phyloP scores from a whole-genome alignment of 1,140 invertebrate genomes.

The Saccostrea cuccullata region DNA sequence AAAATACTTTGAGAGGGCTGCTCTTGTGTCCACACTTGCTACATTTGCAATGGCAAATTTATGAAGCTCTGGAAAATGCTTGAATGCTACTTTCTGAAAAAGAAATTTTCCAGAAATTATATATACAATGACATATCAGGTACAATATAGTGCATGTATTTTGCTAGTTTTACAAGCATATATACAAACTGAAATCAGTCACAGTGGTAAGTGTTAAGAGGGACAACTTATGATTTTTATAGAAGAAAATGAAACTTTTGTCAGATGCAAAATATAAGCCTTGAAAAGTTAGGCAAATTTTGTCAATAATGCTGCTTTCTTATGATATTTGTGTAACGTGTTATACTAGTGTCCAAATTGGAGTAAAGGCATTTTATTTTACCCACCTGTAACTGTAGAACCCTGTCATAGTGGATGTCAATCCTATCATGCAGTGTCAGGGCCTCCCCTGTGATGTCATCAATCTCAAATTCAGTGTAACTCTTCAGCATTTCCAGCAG shows the following conservation, averaged over 20 bases:
- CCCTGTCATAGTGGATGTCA: constrained; percentile 93
- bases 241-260: not conserved
- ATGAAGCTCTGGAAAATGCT: constrained; percentile 90
- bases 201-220: not conserved
- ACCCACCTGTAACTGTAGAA: constrained; percentile 90
- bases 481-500: constrained; percentile 97
- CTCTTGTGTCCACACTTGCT: constrained; percentile 93
- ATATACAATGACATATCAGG: too few species aligned
- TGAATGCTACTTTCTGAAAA: constrained; percentile 92
- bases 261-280: not conserved
- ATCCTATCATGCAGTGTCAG: constrained; percentile 96
- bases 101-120: too few species aligned
- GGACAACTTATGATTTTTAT: not conserved
- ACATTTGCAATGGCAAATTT: constrained; percentile 96
- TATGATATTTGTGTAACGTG: too few species aligned
- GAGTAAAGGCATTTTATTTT: not conserved
- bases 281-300: too few species aligned
- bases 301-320: too few species aligned
- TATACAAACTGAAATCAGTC: not conserved
- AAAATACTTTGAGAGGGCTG: constrained; percentile 92
- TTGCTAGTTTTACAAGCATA: not conserved
- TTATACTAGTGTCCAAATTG: too few species aligned
- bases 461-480: constrained; percentile 98
- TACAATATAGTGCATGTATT: not conserved
- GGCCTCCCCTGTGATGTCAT: constrained; percentile 96